phyloP scores from a whole-genome alignment of 2,113 vertebrate genomes.

The Muntiacus reevesi region DNA sequence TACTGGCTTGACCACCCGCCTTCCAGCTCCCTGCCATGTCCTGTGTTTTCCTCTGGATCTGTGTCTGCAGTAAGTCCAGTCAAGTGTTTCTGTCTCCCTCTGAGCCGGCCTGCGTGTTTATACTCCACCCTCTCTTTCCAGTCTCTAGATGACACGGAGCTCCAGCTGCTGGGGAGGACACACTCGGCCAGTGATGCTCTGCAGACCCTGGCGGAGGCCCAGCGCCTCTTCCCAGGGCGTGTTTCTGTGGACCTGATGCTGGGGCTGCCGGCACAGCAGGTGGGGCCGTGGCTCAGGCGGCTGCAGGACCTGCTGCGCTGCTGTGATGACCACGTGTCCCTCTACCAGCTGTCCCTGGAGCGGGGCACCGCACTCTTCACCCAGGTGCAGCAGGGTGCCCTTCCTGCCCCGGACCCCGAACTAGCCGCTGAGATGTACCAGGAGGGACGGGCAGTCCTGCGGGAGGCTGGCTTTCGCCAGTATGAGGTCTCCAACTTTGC shows the following conservation, averaged over 20 bases:
- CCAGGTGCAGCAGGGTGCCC: slow-evolving; percentile 77
- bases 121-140: slow-evolving; percentile 58
- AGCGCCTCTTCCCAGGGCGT: slow-evolving; percentile 84
- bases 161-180: slow-evolving; percentile 88
- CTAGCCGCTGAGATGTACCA: slow-evolving; percentile 89
- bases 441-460: slow-evolving; percentile 79
- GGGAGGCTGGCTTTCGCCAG: slow-evolving; percentile 84
- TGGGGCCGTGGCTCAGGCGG: slow-evolving; percentile 81
- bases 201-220: slow-evolving; percentile 82
- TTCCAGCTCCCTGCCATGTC: background rate
- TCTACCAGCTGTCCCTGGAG: slow-evolving; percentile 96
- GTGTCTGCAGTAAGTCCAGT: fast-evolving
- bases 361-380: slow-evolving; percentile 89
- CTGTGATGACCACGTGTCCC: slow-evolving; percentile 91
- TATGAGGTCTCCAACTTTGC: slow-evolving; percentile 97
- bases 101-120: background rate
- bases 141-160: slow-evolving; percentile 86
- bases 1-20: background rate
- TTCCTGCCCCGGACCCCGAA: slow-evolving; percentile 80
- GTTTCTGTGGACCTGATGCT: slow-evolving; percentile 93
- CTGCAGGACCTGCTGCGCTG: slow-evolving; percentile 80
- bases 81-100: fast-evolving
- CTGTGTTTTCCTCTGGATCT: background rate
- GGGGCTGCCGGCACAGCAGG: slow-evolving; percentile 88
- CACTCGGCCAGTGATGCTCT: slow-evolving; percentile 85